Conservation (phyloP, 2,888 invertebrate species). For the Pachymerium ferrugineum region DNA sequence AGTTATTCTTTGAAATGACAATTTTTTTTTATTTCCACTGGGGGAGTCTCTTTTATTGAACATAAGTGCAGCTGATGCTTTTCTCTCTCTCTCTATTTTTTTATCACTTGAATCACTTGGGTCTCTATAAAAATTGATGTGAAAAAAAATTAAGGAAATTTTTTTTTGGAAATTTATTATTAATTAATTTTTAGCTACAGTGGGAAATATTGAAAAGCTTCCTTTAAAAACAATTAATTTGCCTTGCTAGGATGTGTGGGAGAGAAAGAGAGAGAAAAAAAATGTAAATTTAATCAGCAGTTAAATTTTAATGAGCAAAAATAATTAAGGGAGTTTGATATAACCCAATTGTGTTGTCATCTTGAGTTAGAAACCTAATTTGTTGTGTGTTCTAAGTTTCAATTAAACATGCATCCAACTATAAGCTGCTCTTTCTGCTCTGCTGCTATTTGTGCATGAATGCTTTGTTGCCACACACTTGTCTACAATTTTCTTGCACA, state of each 20-base stretch:
- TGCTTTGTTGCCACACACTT: not conserved
- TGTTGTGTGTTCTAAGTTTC: constrained; percentile 6
- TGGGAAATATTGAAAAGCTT: not conserved
- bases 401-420: not conserved
- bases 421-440: no score
- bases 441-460: not conserved
- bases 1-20: not conserved
- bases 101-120: not conserved
- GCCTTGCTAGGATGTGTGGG: no score
- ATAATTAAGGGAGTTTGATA: not conserved
- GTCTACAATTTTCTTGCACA: no score
- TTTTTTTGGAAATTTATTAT: not conserved
- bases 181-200: not conserved
- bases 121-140: not conserved
- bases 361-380: constrained; percentile 8
- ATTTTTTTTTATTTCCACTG: not conserved
- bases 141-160: not conserved
- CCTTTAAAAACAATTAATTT: not conserved
- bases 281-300: constrained; percentile 13
- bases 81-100: not conserved
- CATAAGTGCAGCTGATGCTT: not conserved
- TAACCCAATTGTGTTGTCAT: not conserved
- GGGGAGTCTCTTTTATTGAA: no score
- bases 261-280: not conserved
- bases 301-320: constrained; percentile 8